A percentile compares a stretch with the other conserved stretches of the same genome.
phyloP scores from a whole-genome alignment of 2,797 vertebrate genomes.

The Anguilla marmorata region DNA sequence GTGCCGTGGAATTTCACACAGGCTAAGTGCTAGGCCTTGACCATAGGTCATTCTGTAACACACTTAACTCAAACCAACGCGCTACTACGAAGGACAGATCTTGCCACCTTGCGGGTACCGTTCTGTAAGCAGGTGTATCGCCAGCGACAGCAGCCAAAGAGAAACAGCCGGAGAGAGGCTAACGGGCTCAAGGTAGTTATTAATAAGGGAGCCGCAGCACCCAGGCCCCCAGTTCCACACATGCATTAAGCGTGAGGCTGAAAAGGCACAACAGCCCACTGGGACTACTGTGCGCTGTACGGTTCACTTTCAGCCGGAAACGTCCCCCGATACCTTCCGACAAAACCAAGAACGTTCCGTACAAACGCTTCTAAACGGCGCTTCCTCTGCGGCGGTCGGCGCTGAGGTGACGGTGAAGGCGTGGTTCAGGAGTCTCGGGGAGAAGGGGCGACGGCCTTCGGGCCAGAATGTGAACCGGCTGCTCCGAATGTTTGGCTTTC shows the following conservation, averaged over 20 bases:
- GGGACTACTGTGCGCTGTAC: not conserved
- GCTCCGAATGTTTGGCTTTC: constrained; percentile 54
- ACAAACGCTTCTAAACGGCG: not conserved
- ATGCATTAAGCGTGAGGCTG: not conserved
- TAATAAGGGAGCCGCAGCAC: constrained; percentile 31
- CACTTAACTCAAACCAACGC: constrained; percentile 21
- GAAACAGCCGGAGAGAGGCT: constrained; percentile 15
- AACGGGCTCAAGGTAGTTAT: constrained; percentile 35
- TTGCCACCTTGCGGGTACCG: constrained; percentile 35
- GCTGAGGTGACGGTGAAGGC: not conserved
- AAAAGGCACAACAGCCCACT: not conserved
- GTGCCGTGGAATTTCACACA: constrained; percentile 35
- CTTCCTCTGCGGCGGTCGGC: not conserved
- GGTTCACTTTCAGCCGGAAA: not conserved
- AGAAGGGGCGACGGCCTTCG: not conserved
- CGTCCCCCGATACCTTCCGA: constrained; percentile 6
- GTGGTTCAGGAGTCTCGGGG: not conserved
- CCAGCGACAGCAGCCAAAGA: constrained; percentile 38
- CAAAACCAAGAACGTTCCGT: not conserved
- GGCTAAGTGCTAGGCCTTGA: constrained; percentile 23
- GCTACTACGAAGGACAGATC: constrained; percentile 32
- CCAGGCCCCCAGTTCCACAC: constrained; percentile 12
- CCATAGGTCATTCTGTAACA: constrained; percentile 25
- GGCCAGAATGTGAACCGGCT: constrained; percentile 31
- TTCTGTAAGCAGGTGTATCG: constrained; percentile 26